Evolutionary conservation across 2,113 vertebrate genomes (phyloP), one percentile per base, ranked within the genome.

Genomic region (Carassius auratus): DNA sequence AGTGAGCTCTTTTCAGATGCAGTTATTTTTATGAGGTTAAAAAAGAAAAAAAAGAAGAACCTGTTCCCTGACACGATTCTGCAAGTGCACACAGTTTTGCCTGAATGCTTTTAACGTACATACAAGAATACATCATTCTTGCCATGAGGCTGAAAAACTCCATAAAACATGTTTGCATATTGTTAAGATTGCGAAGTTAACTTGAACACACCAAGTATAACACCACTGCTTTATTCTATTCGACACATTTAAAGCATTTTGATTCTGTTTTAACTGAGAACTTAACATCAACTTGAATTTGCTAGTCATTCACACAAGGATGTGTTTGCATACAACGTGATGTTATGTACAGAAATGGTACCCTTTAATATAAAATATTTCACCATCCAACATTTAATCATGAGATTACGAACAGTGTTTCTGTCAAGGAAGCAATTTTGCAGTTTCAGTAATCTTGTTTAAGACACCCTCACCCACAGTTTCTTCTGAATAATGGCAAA

Each of bases 351-450:
- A 3, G 26, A 77, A 77, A 85, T 52, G 15, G 3, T 21, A 26
- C 30, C 50, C 50, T 69, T 85, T 62, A 78, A 85, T 83, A 78
- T 42, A 85, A 61, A 23, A 84, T 52, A 85, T 84, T 76, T 84
- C 12, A 76, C 48, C 86, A 81, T 62, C 45, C 48, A 85, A 66
- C 77, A 61, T 61, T 36, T 61, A 76, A 48, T 87, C 33, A 52
- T 52, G 23, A 77, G 75, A 45, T 85, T 77, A 38, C 83, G 69
- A 83, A 76, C 79, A 83, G 26, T n/a, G 62, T 85, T 78, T 38
- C 62, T 64, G 55, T 83, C n/a, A 85, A 38, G 59, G 26, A 33
- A 68, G 81, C 81, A 66, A 55, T 76, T 81, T 68, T 61, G 83
- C n/a, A 77, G n/a, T 81, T 82, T 77, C 81, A 55, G 26, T 75